Percentiles rank a stretch among this genome's conserved stretches.
Evolutionary conservation across 53 echinoderm and acorn worm species (phyloP).

Genomic region (Zoroaster sp.): DNA sequence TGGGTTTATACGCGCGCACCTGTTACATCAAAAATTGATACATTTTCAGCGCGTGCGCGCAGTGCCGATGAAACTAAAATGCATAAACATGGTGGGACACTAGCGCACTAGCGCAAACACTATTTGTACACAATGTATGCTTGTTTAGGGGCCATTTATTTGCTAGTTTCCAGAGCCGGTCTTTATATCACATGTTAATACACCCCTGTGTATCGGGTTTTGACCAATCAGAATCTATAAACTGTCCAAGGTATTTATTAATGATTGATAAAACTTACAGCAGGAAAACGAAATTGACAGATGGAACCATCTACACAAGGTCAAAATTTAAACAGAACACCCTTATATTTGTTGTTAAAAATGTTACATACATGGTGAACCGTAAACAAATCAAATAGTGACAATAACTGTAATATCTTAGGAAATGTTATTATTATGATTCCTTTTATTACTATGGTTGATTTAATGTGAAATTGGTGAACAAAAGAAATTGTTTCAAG

Average conservation of each 20-base stretch:
- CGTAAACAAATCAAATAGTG: too few relatives aligned
- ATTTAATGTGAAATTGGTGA: too few relatives aligned
- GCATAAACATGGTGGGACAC: neutral
- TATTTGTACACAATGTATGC: neutral
- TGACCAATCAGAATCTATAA: neutral
- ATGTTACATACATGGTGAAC: too few relatives aligned
- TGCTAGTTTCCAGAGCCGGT: too few relatives aligned
- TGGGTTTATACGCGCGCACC: neutral
- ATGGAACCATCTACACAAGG: neutral
- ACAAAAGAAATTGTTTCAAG: too few relatives aligned
- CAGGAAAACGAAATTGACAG: neutral
- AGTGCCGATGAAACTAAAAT: neutral
- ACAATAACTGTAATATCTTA: too few relatives aligned
- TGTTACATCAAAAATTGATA: neutral
- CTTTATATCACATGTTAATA: neutral
- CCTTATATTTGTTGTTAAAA: too few relatives aligned
- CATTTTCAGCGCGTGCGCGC: neutral
- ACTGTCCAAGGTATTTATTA: neutral
- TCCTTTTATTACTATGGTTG: too few relatives aligned
- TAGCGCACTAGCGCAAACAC: neutral
- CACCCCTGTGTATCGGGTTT: neutral
- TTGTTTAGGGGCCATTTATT: neutral
- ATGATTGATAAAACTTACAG: neutral
- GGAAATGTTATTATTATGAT: too few relatives aligned
- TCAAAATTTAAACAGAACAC: too few relatives aligned